A percentile compares a stretch with the other conserved stretches of the same genome.
These are phyloP conservation scores for Grantiella picta DNA, from an alignment of 2,113 vertebrate species.

Conservation along the genomic window DNA sequence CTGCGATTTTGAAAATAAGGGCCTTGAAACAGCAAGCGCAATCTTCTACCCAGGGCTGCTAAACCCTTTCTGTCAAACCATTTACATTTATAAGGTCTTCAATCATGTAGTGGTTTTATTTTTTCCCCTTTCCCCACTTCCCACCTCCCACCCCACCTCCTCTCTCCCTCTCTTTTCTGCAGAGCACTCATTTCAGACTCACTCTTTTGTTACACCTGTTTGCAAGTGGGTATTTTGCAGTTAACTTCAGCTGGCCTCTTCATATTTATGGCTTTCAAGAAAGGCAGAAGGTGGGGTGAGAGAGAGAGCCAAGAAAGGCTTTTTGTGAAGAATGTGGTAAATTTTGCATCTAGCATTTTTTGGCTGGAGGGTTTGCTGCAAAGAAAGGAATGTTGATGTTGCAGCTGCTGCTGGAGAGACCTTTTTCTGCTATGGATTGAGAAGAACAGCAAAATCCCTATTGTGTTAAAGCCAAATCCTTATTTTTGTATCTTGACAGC, in stretches of 20 bases:
- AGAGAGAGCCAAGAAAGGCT: not conserved
- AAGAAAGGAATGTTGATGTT: conserved; percentile 19
- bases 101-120: not conserved
- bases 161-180: not conserved
- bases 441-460: not conserved
- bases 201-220: conserved; percentile 53
- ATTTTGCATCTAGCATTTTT: not conserved
- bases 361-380: not conserved
- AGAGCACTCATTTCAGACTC: not conserved
- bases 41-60: conserved; percentile 59
- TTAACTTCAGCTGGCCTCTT: conserved; percentile 39
- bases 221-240: conserved; percentile 40
- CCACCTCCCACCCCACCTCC: not conserved
- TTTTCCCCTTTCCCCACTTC: not conserved
- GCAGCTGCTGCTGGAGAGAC: conserved; percentile 30
- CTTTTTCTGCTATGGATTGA: not conserved
- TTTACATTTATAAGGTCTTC: conserved; percentile 66
- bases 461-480: not conserved
- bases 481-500: not conserved
- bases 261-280: conserved; percentile 25
- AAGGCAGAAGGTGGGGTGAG: not conserved
- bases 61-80: conserved; percentile 53
- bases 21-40: conserved; percentile 41
- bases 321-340: conserved; percentile 7
- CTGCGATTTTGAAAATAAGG: conserved; percentile 59